Evolutionary conservation across 2,113 vertebrate species (phyloP), one percentile per base, ranked within the genome.

Genomic region (Peucedramus taeniatus): DNA sequence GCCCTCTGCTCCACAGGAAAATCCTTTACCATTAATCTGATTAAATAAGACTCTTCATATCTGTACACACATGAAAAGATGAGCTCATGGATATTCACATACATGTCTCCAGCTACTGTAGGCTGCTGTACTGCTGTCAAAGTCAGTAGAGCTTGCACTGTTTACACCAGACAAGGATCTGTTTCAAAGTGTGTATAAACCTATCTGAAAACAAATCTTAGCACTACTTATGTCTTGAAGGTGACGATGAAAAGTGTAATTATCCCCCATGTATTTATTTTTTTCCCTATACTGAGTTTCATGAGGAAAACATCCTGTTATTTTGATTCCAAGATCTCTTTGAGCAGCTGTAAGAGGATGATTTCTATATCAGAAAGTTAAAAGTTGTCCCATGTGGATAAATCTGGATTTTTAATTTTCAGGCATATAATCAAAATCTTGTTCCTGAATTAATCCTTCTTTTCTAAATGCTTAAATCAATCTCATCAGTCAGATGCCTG

Each of bases 11-110:
- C 31, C 22, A 27, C 22, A 63, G 84, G 27, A 86, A 94, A 90
- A 70, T 60, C 30, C 7, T 65, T 84, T 50, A 56, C 44, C 33
- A 54, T 60, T 24, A 70, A 82, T 94, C 35, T 83, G 79, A 69
- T 63, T 76, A 82, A 89, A 91, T 64, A 71, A 65, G 83, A 45
- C 23, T 93, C 27, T 45, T 86, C 9, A 27, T 84, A 87, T 37
- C 33, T 71, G 21, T 33, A 65, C 37, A 51, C 21, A 65, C 1
- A 3, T 40, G 27, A 75, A 79, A 81, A 71, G 4, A 8, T 37
- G 83, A 83, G 9, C 14, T 42, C 28, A 20, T 59, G 45, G 80
- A 65, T 54, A 39, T 23, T 47, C 49, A 27, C 12, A 40, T 44
- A 44, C 11, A 35, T 18, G 31, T 51, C 23, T 69, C 31, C 28